phyloP scores from a whole-genome alignment of 2,888 invertebrate genomes.

The Chymomyza procnemis region DNA sequence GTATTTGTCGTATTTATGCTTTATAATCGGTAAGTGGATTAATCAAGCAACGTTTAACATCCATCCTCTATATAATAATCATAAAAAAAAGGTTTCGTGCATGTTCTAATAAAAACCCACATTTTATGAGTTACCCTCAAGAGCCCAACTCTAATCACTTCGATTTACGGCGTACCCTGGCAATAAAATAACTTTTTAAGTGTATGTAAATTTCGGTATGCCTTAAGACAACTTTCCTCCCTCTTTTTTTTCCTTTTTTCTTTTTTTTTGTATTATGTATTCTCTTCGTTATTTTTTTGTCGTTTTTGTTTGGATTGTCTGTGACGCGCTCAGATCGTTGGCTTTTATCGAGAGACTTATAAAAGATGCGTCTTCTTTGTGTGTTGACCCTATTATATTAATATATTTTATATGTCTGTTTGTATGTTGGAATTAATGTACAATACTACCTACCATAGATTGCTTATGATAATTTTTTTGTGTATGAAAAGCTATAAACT shows the following conservation, averaged over 20 bases:
- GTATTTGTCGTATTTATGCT: no score
- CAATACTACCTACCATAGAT: slow-evolving; percentile 1
- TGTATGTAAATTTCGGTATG: neutral
- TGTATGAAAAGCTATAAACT: neutral
- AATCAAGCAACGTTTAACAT: no score
- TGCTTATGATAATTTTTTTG: neutral
- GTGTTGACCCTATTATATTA: neutral
- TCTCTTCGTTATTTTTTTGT: neutral
- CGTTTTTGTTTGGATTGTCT: neutral
- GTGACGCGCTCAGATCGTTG: neutral
- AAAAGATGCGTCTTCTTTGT: neutral
- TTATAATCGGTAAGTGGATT: no score
- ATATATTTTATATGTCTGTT: slow-evolving; percentile 1
- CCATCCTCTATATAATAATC: no score
- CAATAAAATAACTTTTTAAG: neutral
- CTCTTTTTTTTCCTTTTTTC: neutral
- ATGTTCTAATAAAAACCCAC: no score
- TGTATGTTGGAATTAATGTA: neutral
- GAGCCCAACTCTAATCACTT: neutral
- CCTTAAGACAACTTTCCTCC: neutral
- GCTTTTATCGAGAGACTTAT: neutral
- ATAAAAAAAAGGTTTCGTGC: no score
- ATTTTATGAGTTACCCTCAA: neutral
- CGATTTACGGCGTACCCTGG: neutral
- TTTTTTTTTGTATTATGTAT: neutral